Evolutionary conservation across 1,140 invertebrate genomes (phyloP).

Genomic region (Brachionus rotundiformis): DNA sequence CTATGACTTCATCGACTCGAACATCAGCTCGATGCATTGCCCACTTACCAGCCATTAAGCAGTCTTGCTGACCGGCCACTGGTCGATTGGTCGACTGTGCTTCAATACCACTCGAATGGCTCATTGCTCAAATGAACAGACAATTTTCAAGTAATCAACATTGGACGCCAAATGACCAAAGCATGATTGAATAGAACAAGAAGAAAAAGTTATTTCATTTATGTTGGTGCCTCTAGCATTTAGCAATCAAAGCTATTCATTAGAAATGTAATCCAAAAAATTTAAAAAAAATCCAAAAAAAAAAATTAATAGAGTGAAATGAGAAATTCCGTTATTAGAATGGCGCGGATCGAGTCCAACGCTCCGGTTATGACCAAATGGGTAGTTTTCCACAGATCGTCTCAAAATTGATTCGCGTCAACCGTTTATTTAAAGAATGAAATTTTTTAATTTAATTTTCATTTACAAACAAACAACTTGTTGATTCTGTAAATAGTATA

Average conservation of each 20-base stretch:
- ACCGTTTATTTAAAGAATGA: conserved; percentile 28
- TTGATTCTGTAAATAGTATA: conserved; percentile 16
- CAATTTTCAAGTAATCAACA: neutral
- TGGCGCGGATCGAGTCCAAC: conserved; percentile 4
- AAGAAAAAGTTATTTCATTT: too few relatives aligned
- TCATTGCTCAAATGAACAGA: neutral
- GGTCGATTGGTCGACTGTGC: too few relatives aligned
- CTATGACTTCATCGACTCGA: neutral
- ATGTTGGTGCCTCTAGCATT: neutral
- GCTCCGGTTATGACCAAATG: neutral
- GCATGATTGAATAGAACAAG: too few relatives aligned
- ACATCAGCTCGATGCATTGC: too few relatives aligned
- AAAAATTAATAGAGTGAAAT: neutral
- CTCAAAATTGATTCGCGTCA: neutral
- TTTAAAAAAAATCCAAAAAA: neutral
- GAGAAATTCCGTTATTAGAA: conserved; percentile 7
- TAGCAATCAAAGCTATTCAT: neutral
- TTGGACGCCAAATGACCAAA: neutral
- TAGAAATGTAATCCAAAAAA: neutral
- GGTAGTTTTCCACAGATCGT: conserved; percentile 10
- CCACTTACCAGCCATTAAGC: too few relatives aligned
- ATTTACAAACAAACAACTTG: conserved; percentile 25
- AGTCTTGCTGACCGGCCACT: too few relatives aligned
- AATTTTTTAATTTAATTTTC: conserved; percentile 22
- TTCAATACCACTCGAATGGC: neutral